These are phyloP conservation scores for Circaetus gallicus DNA, from an alignment of 2,113 vertebrate species.

Conservation along the genomic window DNA sequence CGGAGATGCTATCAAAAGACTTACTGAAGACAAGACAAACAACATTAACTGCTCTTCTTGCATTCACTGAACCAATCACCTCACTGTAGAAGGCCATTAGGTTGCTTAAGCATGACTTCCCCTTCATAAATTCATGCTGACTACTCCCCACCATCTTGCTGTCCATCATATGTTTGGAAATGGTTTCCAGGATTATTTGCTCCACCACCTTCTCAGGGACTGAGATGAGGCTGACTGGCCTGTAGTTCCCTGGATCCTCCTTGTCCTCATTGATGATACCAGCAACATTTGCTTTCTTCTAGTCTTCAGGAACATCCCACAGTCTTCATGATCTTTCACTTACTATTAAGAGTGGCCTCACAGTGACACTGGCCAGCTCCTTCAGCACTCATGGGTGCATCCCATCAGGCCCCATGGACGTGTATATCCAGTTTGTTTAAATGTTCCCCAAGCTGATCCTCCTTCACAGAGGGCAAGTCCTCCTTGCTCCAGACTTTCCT, in stretches of 20 bases:
- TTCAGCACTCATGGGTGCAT: background rate
- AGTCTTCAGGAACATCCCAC: background rate
- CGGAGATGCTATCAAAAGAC: background rate
- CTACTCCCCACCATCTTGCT: background rate
- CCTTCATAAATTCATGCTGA: background rate
- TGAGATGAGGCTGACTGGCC: background rate
- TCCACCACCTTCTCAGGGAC: background rate
- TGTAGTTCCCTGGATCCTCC: background rate
- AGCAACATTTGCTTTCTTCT: background rate
- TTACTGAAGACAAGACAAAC: background rate
- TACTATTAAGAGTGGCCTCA: background rate
- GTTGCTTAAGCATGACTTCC: background rate
- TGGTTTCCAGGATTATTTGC: background rate
- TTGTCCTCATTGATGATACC: background rate
- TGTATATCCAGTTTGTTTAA: background rate
- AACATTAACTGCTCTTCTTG: background rate
- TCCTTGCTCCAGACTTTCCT: background rate
- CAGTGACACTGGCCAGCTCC: background rate
- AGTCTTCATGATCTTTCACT: background rate
- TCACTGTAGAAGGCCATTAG: background rate
- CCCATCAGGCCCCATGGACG: background rate
- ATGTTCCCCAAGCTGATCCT: background rate
- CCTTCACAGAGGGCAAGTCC: background rate
- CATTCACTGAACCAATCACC: background rate
- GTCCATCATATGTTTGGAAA: background rate